Conservation (phyloP, 1,140 invertebrate species). For the Drosophila tani region DNA sequence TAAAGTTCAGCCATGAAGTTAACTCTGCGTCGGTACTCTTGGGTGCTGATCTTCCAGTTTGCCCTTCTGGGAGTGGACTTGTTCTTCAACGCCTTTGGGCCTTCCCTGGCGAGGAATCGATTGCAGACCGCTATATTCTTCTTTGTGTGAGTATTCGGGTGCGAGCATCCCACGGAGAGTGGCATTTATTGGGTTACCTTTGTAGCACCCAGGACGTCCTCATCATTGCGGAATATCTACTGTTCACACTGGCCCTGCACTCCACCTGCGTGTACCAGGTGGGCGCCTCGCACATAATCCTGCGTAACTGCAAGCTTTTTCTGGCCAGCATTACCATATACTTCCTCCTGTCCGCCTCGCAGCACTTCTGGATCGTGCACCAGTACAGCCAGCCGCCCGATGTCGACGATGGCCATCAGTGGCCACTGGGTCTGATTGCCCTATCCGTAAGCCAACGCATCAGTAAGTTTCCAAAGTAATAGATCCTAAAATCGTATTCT, state of each 20-base stretch:
- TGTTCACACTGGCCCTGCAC: conserved; percentile 89
- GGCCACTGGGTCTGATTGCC: conserved; percentile 65
- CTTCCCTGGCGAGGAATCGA: conserved; percentile 55
- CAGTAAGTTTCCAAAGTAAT: conserved; percentile 43
- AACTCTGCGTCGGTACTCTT: conserved; percentile 74
- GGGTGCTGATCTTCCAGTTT: conserved; percentile 70
- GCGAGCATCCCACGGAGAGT: background rate
- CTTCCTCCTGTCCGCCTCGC: conserved; percentile 82
- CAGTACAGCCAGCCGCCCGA: conserved; percentile 50
- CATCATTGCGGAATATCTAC: conserved; percentile 88
- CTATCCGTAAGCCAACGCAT: conserved; percentile 70
- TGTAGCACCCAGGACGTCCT: conserved; percentile 89
- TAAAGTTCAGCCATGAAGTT: conserved; percentile 68
- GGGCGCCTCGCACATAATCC: conserved; percentile 89
- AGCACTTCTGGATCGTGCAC: conserved; percentile 86
- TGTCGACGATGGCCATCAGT: conserved; percentile 32
- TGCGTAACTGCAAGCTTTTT: conserved; percentile 87
- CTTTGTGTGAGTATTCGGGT: conserved; percentile 71
- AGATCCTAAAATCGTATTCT: background rate
- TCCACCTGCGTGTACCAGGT: conserved; percentile 91
- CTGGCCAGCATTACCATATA: conserved; percentile 86
- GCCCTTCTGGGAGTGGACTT: conserved; percentile 64
- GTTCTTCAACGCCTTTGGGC: conserved; percentile 78
- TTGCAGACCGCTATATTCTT: conserved; percentile 74
- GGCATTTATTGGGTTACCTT: conserved; percentile 1